Evolutionary conservation across 53 echinoderm and acorn worm genomes (phyloP).

Genomic region (Mesocentrotus franciscanus): DNA sequence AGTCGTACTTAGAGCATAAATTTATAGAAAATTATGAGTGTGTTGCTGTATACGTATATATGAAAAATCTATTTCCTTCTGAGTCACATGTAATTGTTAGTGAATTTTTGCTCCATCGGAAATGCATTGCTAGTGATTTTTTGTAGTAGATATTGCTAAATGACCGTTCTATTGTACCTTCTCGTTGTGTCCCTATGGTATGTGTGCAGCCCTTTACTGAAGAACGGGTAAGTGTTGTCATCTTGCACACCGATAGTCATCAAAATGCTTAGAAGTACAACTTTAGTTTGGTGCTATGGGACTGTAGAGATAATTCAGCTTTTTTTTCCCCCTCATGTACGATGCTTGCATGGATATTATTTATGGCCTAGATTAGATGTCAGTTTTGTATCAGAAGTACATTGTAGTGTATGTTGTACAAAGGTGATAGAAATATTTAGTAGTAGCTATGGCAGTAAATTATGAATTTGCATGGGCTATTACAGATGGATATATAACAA

Average conservation of each 20-base stretch:
- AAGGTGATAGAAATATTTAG: not conserved
- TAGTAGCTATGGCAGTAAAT: not conserved
- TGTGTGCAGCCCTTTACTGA: constrained; percentile 58
- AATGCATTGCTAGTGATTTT: not conserved
- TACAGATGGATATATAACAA: not conserved
- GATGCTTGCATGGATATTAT: not conserved
- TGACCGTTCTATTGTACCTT: not conserved
- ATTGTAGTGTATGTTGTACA: not conserved
- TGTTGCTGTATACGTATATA: not conserved
- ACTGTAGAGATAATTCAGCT: not conserved
- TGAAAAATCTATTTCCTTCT: not conserved
- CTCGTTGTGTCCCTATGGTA: not conserved
- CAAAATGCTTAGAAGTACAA: not conserved
- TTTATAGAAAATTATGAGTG: not conserved
- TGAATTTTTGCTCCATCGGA: not conserved
- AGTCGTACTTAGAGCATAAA: not conserved
- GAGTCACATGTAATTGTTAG: not conserved
- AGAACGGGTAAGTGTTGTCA: constrained; percentile 51
- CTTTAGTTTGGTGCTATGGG: not conserved
- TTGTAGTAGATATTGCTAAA: not conserved
- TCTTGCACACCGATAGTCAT: not conserved
- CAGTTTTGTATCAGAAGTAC: not conserved
- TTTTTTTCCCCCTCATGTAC: not conserved
- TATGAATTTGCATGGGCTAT: constrained; percentile 36
- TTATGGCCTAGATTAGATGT: not conserved